Base-by-base conservation (phyloP, 2,888 invertebrate genomes). In the Drosophila niveifrons region DNA sequence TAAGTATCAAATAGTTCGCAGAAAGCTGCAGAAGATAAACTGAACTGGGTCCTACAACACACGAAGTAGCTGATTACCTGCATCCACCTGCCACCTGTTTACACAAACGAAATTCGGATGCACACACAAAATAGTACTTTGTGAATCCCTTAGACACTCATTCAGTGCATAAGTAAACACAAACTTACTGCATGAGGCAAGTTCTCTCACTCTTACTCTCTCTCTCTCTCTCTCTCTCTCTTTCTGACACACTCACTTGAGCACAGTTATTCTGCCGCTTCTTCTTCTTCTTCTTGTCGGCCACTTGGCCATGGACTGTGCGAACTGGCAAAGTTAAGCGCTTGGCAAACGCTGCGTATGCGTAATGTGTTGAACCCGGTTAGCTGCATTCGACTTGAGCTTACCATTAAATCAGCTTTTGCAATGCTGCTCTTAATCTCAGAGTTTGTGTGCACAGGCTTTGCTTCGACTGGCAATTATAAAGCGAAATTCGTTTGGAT, bases 391-490 rank as follows among this genome's bases (percentile, higher is more conserved):
- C 15, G 13, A 53, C 47, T 34, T 81, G 78, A 84, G 69, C 65
- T 65, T 51, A 41, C 43, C 59, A 67, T 67, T 67, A 71, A 82
- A 66, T 64, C 66, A 53, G 41, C 63, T 58, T 72, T 79, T 88
- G 68, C 66, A 64, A 65, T 80, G 29, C 17, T 51, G 69, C 70
- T 53, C 67, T 53, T 72, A 78, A 84, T 84, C 81, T 46, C 53
- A 61, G 28, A 75, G 55, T 59, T 15, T 50, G 23, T 34, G 47
- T 15, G 17, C 17, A 34, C 11, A 34, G 34, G 34, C 51, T 34
- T 51, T 6, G n/a, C 4, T 46, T 67, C 61, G 58, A 78, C 69
- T 68, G 62, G 73, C 62, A 79, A 62, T 61, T 68, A 69, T 53
- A 64, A 65, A 65, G 62, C 46, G 47, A 47, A 34, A 50, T 64